Evolutionary conservation across 2,797 vertebrate species (phyloP).

Genomic region (Hipposideros larvatus): DNA sequence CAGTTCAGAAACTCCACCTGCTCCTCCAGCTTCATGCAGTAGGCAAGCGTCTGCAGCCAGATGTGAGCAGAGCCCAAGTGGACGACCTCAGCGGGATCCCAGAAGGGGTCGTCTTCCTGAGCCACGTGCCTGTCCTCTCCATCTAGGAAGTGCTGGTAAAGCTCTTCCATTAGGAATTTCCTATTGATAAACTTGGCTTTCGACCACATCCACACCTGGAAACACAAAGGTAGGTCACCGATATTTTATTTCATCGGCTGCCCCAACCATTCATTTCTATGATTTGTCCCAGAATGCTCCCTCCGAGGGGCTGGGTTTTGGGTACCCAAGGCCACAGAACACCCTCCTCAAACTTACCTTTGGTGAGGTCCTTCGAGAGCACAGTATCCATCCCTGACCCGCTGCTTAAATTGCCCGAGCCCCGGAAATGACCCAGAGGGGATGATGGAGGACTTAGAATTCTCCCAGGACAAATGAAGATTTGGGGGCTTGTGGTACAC

Average conservation of each 20-base stretch:
- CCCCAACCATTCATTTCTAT: not conserved
- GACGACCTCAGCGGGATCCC: constrained; percentile 93
- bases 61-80: constrained; percentile 93
- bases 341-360: not conserved
- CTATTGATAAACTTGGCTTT: constrained; percentile 95
- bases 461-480: not conserved
- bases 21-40: constrained; percentile 92
- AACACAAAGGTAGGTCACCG: not conserved
- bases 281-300: not conserved
- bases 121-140: constrained; percentile 80
- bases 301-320: not conserved
- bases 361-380: not conserved
- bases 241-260: not conserved
- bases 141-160: constrained; percentile 91
- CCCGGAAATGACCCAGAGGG: not conserved
- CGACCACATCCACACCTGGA: constrained; percentile 95
- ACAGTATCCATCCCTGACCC: not conserved
- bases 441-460: not conserved
- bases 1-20: constrained; percentile 93
- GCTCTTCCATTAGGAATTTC: constrained; percentile 95
- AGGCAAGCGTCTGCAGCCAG: constrained; percentile 95
- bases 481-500: not conserved
- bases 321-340: not conserved
- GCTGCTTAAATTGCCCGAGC: not conserved
- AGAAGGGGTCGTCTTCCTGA: constrained; percentile 93